A percentile compares a stretch with the other conserved stretches of the same genome.
Evolutionary conservation across 1,140 invertebrate species (phyloP).

Genomic region (Lepidurus apus): DNA sequence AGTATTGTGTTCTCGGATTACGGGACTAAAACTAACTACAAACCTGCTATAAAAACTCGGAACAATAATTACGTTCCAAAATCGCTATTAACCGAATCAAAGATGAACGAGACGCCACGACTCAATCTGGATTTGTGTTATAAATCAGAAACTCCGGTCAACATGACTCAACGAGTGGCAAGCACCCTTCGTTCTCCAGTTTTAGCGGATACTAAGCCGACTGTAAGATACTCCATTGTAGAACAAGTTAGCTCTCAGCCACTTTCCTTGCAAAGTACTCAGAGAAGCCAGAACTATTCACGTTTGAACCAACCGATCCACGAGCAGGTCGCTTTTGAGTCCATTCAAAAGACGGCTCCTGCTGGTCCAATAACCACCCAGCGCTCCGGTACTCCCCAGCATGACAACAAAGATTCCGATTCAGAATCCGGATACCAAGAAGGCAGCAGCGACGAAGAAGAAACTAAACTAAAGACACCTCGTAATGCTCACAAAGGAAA

Average conservation of each 20-base stretch:
- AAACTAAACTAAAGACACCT: background rate
- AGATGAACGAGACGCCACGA: background rate
- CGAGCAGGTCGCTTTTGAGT: constrained; percentile 22
- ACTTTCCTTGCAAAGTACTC: constrained; percentile 2
- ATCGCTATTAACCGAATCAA: background rate
- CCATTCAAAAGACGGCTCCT: constrained; percentile 1
- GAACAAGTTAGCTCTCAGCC: background rate
- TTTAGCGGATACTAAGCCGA: background rate
- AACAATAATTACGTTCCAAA: constrained; percentile 26
- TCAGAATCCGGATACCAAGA: constrained; percentile 31
- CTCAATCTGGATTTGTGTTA: background rate
- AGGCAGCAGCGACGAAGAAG: constrained; percentile 21
- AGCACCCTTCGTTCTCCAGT: background rate
- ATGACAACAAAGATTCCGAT: constrained; percentile 27
- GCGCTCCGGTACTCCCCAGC: background rate
- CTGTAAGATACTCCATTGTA: background rate
- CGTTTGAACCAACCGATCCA: constrained; percentile 8
- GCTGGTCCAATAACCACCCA: constrained; percentile 19
- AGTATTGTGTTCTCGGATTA: background rate
- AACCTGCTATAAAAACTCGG: constrained; percentile 32
- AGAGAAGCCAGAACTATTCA: constrained; percentile 22
- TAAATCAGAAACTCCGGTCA: constrained; percentile 23
- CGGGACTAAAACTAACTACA: constrained; percentile 12
- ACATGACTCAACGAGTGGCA: background rate
- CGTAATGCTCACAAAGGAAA: background rate